Evolutionary conservation across 2,888 invertebrate genomes (phyloP).

Genomic region (Drosophila ezoana): DNA sequence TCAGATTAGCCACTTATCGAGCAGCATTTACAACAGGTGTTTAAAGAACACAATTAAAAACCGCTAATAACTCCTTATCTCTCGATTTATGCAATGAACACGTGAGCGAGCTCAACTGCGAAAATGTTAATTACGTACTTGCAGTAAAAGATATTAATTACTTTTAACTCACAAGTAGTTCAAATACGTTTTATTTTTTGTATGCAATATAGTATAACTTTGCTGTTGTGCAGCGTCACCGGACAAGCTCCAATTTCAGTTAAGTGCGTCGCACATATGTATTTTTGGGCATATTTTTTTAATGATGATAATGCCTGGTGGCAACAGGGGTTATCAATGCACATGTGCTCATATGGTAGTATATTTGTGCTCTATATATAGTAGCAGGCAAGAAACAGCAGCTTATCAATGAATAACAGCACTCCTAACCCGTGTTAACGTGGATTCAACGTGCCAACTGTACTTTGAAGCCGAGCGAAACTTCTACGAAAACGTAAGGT

Average conservation of each 20-base stretch:
- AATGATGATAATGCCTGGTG: slow-evolving; percentile 33
- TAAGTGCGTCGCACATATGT: slow-evolving; percentile 4
- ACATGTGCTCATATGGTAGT: slow-evolving; percentile 13
- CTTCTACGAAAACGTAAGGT: slow-evolving; percentile 19
- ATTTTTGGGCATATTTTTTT: slow-evolving; percentile 36
- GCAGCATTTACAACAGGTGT: slow-evolving; percentile 8
- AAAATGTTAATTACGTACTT: not conserved
- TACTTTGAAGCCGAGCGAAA: slow-evolving; percentile 41
- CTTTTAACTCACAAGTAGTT: not conserved
- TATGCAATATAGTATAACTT: not conserved
- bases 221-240: not conserved
- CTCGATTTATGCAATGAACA: slow-evolving; percentile 25
- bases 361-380: slow-evolving; percentile 22
- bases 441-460: slow-evolving; percentile 45
- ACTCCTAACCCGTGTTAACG: slow-evolving; percentile 34
- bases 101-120: slow-evolving; percentile 2
- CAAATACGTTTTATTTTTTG: not conserved
- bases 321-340: slow-evolving; percentile 48
- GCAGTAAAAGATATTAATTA: not conserved
- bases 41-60: slow-evolving; percentile 16
- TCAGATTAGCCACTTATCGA: slow-evolving; percentile 17
- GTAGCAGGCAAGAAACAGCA: slow-evolving; percentile 7
- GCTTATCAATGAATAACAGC: slow-evolving; percentile 46
- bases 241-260: slow-evolving; percentile 9
- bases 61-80: slow-evolving; percentile 19